Percentiles rank a stretch among this genome's conserved stretches.
Evolutionary conservation across 1,140 invertebrate genomes (phyloP).

Genomic region (Hyles euphorbiae): DNA sequence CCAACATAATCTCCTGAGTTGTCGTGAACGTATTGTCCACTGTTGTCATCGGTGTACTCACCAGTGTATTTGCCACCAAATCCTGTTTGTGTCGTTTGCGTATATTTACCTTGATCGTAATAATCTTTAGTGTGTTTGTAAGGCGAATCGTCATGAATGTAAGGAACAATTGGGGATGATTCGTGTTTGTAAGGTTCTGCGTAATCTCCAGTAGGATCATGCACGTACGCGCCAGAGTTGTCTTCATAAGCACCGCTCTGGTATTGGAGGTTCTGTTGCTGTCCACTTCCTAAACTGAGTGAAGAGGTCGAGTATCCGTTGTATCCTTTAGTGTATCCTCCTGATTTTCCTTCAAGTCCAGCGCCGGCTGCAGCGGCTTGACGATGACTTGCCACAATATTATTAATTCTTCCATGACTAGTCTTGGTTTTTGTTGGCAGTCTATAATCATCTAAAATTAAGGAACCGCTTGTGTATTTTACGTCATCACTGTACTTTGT

Average conservation of each 20-base stretch:
- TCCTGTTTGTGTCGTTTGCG: slow-evolving; percentile 10
- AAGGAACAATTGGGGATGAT: slow-evolving; percentile 42
- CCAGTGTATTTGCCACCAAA: slow-evolving; percentile 16
- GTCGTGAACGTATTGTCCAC: slow-evolving; percentile 44
- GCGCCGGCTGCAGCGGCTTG: neutral
- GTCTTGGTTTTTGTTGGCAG: slow-evolving; percentile 31
- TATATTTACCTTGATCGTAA: slow-evolving; percentile 29
- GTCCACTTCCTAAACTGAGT: neutral
- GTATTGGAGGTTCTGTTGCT: slow-evolving; percentile 14
- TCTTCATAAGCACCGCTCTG: slow-evolving; percentile 32
- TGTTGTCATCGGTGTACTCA: slow-evolving; percentile 24
- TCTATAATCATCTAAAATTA: slow-evolving; percentile 62
- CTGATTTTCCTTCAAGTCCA: neutral
- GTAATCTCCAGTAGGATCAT: slow-evolving; percentile 64
- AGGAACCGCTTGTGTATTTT: slow-evolving; percentile 57
- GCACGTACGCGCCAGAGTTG: slow-evolving; percentile 51
- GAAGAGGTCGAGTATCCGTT: slow-evolving; percentile 11
- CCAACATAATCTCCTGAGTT: slow-evolving; percentile 52
- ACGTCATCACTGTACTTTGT: slow-evolving; percentile 36
- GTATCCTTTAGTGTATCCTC: slow-evolving; percentile 4
- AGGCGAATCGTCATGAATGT: slow-evolving; percentile 38
- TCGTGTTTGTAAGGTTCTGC: slow-evolving; percentile 56
- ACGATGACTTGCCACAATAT: neutral
- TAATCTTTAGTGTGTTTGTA: slow-evolving; percentile 35
- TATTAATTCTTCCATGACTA: neutral